Base-by-base conservation (phyloP, 2,797 vertebrate species). In the Eulemur rubriventer region DNA sequence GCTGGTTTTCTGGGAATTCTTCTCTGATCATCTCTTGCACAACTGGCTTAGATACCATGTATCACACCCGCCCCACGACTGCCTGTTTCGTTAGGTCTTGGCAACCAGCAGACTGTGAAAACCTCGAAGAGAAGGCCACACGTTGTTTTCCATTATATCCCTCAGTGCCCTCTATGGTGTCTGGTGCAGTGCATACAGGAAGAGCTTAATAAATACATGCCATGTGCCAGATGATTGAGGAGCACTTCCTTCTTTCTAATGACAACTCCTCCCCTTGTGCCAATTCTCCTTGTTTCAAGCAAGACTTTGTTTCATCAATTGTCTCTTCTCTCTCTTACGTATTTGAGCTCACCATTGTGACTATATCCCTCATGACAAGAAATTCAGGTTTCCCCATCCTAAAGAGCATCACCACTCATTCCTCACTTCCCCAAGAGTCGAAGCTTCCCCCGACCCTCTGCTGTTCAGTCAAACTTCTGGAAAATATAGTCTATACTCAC, bases 11-110 rank as follows among this genome's bases (percentile, higher is more conserved):
- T 6, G 1, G 17, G 20, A n/a, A 63, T 50, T 41, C 18, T 55
- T 81, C 67, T 78, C 73, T 22, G 26, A 70, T 11, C 7, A 2
- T 82, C 50, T 82, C 28, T 61, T 61, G n/a, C 22, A 90, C 20
- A 69, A 38, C 43, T 41, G 41, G 17, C 12, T n/a, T 41, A 9
- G 35, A 81, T 35, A 17, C 7, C 81, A 24, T 1, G 3, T 4
- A 33, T 78, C 48, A 10, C 13, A 24, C 8, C 7, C n/a, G n/a
- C 10, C 1, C n/a, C 48, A 2, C 2, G n/a, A 50, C 1, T 30
- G 22, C 48, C 38, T n/a, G 30, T 70, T 65, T n/a, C 41, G 28
- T 52, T 59, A 33, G 30, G 41, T 65, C 33, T 50, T 89, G 35
- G 50, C 55, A 50, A 63, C 7, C 17, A 69, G 35, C 6, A 55